Evolutionary conservation across 30 jellyfish, hydroid and myxozoan genomes (phyloP), one percentile per base, ranked within the genome.

Genomic region (Morbakka virulenta): DNA sequence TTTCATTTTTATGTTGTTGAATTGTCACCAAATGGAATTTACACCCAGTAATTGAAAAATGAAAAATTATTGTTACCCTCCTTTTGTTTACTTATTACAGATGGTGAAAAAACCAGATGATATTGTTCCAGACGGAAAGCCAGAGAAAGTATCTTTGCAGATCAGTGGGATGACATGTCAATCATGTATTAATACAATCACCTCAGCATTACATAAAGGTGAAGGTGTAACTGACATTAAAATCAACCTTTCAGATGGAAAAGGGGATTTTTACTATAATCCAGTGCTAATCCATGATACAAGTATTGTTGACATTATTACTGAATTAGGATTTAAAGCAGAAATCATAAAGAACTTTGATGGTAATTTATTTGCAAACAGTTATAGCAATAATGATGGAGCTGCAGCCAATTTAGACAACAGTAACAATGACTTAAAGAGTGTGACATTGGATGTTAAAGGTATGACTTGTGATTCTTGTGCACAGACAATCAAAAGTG

Each of bases 381-480:
- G 78, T 81, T 21, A 31, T 81, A 11, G 12, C 32, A 1, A 33
- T 51, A 23, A 29, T 73, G 33, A 53, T 1, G n/a, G 26, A 0
- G 9, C 67, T n/a, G 2, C n/a, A 14, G 30, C 1, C 69, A 17
- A 22, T 24, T 67, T 80, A 74, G 6, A 36, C 67, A 24, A 4
- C 57, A 9, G 88, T 35, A 29, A 74, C 85, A 14, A 65, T 64
- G 24, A 30, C 69, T 33, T n/a, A n/a, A n/a, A n/a, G n/a, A n/a
- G n/a, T n/a, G n/a, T n/a, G n/a, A n/a, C n/a, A n/a, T 57, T 73
- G 33, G 80, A 70, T 28, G 72, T 89, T 48, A 83, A 82, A 64
- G 97, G 97, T 9, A 89, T 89, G 97, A 89, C 97, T 0, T 89
- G 97, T 77, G 83, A 83, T 72, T 89, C 97, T n/a, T 89, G 97